Evolutionary conservation across 2,113 vertebrate genomes (phyloP).

Genomic region (Gadus macrocephalus): DNA sequence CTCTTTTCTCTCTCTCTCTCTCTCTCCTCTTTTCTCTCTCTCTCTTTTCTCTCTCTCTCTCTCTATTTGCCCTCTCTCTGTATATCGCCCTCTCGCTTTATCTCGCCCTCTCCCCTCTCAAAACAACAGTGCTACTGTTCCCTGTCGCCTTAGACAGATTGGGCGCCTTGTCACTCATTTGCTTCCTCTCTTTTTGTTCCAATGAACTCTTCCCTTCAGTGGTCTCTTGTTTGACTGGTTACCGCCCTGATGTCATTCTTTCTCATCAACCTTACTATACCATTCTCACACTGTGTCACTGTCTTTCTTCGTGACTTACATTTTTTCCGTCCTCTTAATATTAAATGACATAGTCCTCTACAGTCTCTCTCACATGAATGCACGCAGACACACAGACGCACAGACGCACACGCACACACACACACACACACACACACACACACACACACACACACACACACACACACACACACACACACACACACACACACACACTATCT

Average conservation of each 20-base stretch:
- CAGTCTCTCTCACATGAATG: background rate
- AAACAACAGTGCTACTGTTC: conserved; percentile 54
- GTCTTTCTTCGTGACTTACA: background rate
- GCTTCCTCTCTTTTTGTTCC: background rate
- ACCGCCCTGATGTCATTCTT: background rate
- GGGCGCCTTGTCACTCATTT: conserved; percentile 22
- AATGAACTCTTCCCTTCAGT: background rate
- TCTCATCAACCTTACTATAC: background rate
- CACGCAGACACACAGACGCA: background rate
- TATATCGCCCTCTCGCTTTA: background rate
- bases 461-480: conserved; percentile 1
- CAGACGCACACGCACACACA: background rate
- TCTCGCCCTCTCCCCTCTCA: background rate
- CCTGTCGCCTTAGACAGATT: conserved; percentile 22
- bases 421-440: background rate
- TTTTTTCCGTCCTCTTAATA: background rate
- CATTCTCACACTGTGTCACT: background rate
- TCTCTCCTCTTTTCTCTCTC: too few relatives aligned
- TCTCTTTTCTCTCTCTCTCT: too few relatives aligned
- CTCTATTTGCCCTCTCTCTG: background rate
- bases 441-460: background rate
- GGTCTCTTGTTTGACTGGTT: background rate
- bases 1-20: too few relatives aligned
- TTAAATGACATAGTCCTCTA: background rate
- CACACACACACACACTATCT: conserved; percentile 19